A percentile compares a stretch with the other conserved stretches of the same genome.
Evolutionary conservation across 2,888 invertebrate species (phyloP).

Genomic region (Dynastes tityus): DNA sequence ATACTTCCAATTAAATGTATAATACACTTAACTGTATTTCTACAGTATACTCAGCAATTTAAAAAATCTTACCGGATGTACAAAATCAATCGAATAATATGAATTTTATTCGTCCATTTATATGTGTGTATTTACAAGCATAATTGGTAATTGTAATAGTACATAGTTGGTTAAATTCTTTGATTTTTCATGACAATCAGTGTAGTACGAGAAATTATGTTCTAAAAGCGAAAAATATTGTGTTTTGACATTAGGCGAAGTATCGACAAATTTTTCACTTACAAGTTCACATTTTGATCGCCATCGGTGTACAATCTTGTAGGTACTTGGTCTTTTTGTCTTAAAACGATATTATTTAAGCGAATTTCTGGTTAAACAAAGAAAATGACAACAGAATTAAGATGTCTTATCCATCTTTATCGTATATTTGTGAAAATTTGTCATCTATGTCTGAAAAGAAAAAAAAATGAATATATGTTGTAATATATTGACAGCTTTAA

Average conservation of each 20-base stretch:
- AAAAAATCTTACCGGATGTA: slow-evolving; percentile 1
- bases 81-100: slow-evolving; percentile 17
- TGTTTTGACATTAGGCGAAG: background rate
- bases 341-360: no score
- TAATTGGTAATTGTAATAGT: background rate
- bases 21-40: no score
- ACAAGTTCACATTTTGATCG: no score
- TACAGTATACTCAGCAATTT: no score
- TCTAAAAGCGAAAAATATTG: background rate
- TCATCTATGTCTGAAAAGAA: background rate
- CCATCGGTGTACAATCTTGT: no score
- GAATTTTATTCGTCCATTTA: slow-evolving; percentile 28
- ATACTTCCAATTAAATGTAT: no score
- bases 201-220: slow-evolving; percentile 3
- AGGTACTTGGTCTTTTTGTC: no score
- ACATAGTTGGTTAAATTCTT: slow-evolving; percentile 3
- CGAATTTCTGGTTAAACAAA: no score
- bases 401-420: no score
- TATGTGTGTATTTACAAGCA: background rate
- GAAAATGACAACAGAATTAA: no score
- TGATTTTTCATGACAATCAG: slow-evolving; percentile 7
- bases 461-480: slow-evolving; percentile 11
- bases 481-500: slow-evolving; percentile 19
- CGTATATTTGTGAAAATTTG: no score
- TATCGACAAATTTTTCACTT: background rate